Evolutionary conservation across 2,113 vertebrate species (phyloP), one percentile per base, ranked within the genome.

Genomic region (Alethe diademata): DNA sequence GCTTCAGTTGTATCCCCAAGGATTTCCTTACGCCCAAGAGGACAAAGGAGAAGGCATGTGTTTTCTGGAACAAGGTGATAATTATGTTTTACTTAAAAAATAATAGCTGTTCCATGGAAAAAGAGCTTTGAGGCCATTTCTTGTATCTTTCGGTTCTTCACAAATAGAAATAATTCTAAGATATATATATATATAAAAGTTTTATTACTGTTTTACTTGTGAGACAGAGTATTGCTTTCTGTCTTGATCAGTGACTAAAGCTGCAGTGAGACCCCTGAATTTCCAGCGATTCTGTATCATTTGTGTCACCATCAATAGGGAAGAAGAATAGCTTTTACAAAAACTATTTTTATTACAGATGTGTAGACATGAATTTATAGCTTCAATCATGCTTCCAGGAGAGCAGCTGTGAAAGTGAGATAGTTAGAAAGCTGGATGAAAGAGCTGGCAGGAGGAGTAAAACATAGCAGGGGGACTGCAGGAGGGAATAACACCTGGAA

Each of bases 321-420:
- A 80, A 85, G 88, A 94, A 91, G 65, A 95, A 73, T 60, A 82
- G 78, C 90, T 92, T 92, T 92, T 81, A 85, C 69, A 81, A 86
- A 89, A 92, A 50, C 51, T 75, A 25, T 84, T 91, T 96, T 95
- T 94, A 72, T 88, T 91, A 71, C 72, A 80, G 94, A 78, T 95
- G 92, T 95, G 88, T 90, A 92, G 86, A 96, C 2, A 0, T 81
- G 93, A 96, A 94, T 96, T 96, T 93, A 87, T 93, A 91, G 85
- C 83, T 86, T 95, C 83, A 95, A 4, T 96, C 62, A 47, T 67
- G 71, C 87, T 95, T 93, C 80, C 90, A 97, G 91, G 73, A 95
- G 73, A 95, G 78, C 92, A 95, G 95, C 94, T 76, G 94, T 92
- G 92, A 67, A 91, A 96, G 82, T 92, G 94, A 97, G 95, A 96